A percentile compares a stretch with the other conserved stretches of the same genome.
phyloP scores from a whole-genome alignment of 2,113 vertebrate genomes.

The Platysternon megacephalum region DNA sequence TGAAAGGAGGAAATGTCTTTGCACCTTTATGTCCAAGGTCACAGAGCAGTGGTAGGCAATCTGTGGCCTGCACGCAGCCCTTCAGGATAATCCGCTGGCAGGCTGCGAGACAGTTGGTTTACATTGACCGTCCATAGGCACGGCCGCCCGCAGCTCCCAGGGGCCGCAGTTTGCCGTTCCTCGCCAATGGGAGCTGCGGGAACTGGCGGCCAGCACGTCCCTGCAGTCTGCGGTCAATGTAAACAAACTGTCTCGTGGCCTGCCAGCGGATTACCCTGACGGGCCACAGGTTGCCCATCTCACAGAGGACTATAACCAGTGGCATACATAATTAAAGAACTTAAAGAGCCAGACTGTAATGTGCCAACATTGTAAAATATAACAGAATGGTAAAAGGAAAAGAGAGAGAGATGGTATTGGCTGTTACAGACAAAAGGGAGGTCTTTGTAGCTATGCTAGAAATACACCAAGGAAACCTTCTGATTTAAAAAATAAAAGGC shows the following conservation, averaged over 20 bases:
- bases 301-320: neutral
- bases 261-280: too few relatives aligned
- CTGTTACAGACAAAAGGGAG: neutral
- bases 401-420: neutral
- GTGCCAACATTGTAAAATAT: neutral
- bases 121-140: too few relatives aligned
- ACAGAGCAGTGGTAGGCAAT: too few relatives aligned
- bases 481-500: neutral
- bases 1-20: neutral
- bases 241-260: too few relatives aligned
- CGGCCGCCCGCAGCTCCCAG: too few relatives aligned
- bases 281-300: neutral
- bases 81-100: too few relatives aligned
- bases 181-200: too few relatives aligned
- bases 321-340: neutral
- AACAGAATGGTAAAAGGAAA: neutral
- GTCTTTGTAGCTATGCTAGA: neutral
- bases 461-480: neutral
- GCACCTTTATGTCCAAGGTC: neutral
- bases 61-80: too few relatives aligned
- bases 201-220: too few relatives aligned
- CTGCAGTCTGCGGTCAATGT: too few relatives aligned
- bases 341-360: neutral
- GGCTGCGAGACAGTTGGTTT: too few relatives aligned
- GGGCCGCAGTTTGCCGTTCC: too few relatives aligned